Conservation (phyloP, 2,113 vertebrate genomes). For the Rhea americana region DNA sequence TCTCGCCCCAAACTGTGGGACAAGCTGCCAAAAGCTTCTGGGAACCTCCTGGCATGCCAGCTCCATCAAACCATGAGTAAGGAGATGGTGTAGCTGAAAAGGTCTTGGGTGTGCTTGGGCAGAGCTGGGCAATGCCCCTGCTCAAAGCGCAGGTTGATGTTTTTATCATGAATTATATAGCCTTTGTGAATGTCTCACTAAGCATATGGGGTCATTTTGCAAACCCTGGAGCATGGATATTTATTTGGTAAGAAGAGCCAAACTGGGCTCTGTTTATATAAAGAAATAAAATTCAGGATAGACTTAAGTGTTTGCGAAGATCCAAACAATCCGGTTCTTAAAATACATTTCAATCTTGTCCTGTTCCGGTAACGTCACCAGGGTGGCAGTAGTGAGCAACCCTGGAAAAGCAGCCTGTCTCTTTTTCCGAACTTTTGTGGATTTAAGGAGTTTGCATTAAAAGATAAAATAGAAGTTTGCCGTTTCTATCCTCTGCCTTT, state of each 20-base stretch:
- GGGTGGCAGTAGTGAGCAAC: not conserved
- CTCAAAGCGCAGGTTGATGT: not conserved
- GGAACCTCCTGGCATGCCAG: not conserved
- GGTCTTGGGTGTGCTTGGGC: fast-evolving
- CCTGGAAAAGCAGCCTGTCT: not conserved
- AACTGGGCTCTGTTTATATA: fast-evolving
- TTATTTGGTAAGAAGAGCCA: not conserved
- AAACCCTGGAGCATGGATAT: not conserved
- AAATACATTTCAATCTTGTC: not conserved
- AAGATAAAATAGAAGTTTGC: not conserved
- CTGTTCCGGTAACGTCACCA: not conserved
- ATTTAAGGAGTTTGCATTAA: not conserved
- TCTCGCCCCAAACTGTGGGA: not conserved
- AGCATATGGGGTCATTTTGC: fast-evolving
- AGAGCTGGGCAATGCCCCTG: fast-evolving
- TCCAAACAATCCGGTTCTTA: not conserved
- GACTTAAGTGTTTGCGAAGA: not conserved
- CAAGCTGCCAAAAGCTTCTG: not conserved
- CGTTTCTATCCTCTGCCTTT: not conserved
- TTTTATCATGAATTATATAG: fast-evolving
- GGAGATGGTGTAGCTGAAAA: not conserved
- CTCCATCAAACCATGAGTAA: fast-evolving
- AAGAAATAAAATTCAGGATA: not conserved
- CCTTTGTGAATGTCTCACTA: not conserved
- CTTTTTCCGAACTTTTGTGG: not conserved